Percentiles rank a stretch among this genome's conserved stretches.
Evolutionary conservation across 2,888 invertebrate genomes (phyloP).

Genomic region (Parnassius mnemosyne): DNA sequence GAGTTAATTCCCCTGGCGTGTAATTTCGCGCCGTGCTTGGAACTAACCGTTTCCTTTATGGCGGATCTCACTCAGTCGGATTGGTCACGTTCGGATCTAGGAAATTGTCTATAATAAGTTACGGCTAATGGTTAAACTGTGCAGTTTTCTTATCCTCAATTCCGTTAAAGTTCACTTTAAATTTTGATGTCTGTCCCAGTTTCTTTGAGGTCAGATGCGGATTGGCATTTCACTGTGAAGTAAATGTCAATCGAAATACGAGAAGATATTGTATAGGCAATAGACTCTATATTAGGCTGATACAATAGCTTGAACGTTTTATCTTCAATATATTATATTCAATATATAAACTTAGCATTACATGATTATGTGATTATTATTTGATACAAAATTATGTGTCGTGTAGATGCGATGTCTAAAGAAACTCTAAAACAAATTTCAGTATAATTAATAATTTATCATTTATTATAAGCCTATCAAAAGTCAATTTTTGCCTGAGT

Average conservation of each 20-base stretch:
- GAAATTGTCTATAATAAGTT: slow-evolving; percentile 69
- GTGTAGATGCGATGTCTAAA: too few relatives aligned
- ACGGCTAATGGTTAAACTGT: slow-evolving; percentile 58
- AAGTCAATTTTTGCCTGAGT: too few relatives aligned
- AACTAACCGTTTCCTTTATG: slow-evolving; percentile 66
- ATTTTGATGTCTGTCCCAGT: slow-evolving; percentile 50
- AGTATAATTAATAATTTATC: too few relatives aligned
- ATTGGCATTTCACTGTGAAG: slow-evolving; percentile 34
- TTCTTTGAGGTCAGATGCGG: slow-evolving; percentile 25
- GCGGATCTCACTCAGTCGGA: slow-evolving; percentile 66
- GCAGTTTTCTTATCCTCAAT: slow-evolving; percentile 54
- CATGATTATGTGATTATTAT: too few relatives aligned
- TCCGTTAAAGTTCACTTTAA: slow-evolving; percentile 52
- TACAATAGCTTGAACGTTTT: slow-evolving; percentile 3
- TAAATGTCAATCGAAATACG: slow-evolving; percentile 3
- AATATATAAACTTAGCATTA: too few relatives aligned
- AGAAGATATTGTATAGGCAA: slow-evolving; percentile 12
- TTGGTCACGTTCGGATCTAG: slow-evolving; percentile 63
- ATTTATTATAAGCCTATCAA: too few relatives aligned
- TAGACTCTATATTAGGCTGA: not conserved
- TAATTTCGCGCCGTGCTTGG: slow-evolving; percentile 45
- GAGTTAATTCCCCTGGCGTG: slow-evolving; percentile 45
- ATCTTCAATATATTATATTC: not conserved
- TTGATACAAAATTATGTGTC: too few relatives aligned
- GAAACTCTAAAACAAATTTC: too few relatives aligned